Conservation (phyloP, 2,113 vertebrate species). For the Oncorhynchus clarkii region DNA sequence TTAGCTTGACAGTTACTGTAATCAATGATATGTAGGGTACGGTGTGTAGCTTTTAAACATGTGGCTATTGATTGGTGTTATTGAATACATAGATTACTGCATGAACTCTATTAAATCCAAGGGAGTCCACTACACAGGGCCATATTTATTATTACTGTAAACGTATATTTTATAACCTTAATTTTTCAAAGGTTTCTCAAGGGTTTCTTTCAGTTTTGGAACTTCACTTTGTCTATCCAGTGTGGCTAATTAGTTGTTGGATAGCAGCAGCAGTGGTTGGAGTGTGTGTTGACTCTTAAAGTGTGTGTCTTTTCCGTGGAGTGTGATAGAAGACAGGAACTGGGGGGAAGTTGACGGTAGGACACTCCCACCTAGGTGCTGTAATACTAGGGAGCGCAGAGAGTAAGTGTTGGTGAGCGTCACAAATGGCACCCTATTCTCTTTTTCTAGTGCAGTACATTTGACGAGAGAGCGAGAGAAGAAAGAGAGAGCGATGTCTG, state of each 20-base stretch:
- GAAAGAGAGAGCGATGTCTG: no score
- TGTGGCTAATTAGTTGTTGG: no score
- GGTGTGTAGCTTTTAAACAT: not conserved
- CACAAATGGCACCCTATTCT: not conserved
- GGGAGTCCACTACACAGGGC: not conserved
- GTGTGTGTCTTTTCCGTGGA: constrained; percentile 21
- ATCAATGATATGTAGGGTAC: not conserved
- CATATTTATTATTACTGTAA: not conserved
- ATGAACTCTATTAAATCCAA: not conserved
- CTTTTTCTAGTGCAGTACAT: no score
- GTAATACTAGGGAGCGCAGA: not conserved
- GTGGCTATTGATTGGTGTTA: not conserved
- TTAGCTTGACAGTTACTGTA: not conserved
- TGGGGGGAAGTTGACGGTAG: not conserved
- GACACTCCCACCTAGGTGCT: not conserved
- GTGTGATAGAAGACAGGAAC: not conserved
- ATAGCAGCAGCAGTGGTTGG: constrained; percentile 35
- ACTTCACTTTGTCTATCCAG: no score
- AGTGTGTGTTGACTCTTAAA: constrained; percentile 19
- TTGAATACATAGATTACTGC: not conserved
- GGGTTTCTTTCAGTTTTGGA: not conserved
- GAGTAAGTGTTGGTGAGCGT: not conserved
- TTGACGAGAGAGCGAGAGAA: no score
- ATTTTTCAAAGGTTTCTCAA: not conserved
- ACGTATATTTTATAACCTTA: not conserved